Evolutionary conservation across 2,797 vertebrate species (phyloP).

Genomic region (Ceyx erithaca): DNA sequence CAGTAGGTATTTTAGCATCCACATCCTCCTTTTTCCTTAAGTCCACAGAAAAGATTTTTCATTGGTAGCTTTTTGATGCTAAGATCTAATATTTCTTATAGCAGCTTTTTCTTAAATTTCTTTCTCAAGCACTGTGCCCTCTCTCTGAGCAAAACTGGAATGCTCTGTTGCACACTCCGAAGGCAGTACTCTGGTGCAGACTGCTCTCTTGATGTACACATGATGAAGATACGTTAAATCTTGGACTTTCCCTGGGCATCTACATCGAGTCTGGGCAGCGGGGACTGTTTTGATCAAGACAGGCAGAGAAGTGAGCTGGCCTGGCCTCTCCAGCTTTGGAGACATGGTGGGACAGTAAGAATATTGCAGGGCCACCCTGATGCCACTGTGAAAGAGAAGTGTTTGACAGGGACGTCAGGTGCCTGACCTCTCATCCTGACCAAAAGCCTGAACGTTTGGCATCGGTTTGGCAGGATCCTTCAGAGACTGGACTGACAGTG

Average conservation of each 20-base stretch:
- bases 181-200: background rate
- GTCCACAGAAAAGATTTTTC: background rate
- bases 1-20: no score
- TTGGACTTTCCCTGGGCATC: background rate
- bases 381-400: background rate
- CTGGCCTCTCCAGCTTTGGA: background rate
- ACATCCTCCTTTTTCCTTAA: background rate
- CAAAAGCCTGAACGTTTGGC: background rate
- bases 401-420: fast-evolving
- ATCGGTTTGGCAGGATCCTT: background rate
- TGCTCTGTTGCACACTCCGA: background rate
- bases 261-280: background rate
- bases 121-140: background rate
- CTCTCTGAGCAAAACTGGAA: background rate
- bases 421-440: background rate
- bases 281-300: background rate
- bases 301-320: background rate
- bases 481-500: background rate
- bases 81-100: background rate
- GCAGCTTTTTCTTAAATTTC: background rate
- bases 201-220: background rate
- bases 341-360: background rate
- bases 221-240: background rate
- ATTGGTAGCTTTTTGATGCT: background rate
- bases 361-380: background rate